Percentiles rank a stretch among this genome's conserved stretches.
These are phyloP conservation scores for Tokudaia muenninki DNA, from an alignment of 2,797 vertebrate species.

Conservation along the genomic window DNA sequence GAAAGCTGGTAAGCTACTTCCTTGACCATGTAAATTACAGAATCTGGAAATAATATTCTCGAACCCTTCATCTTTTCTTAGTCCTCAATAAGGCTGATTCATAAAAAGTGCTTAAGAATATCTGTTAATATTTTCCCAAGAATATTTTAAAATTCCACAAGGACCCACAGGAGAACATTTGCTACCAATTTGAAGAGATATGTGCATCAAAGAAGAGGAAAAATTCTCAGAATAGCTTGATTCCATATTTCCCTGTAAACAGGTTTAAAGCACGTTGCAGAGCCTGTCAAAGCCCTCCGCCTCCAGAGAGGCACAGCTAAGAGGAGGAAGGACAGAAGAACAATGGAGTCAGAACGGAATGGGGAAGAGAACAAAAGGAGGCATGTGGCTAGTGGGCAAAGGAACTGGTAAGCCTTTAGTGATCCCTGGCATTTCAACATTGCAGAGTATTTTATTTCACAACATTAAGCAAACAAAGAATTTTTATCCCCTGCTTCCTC, in stretches of 20 bases:
- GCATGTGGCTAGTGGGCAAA: neutral
- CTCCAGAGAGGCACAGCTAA: neutral
- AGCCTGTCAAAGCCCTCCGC: neutral
- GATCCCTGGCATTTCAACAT: neutral
- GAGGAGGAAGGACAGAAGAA: neutral
- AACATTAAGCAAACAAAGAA: conserved; percentile 43
- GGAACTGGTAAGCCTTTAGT: neutral
- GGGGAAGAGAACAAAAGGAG: neutral
- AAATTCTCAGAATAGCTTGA: conserved; percentile 60
- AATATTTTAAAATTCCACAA: conserved; percentile 70
- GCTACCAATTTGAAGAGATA: conserved; percentile 57
- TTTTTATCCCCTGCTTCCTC: neutral
- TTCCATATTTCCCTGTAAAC: conserved; percentile 2
- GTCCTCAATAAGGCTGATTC: conserved; percentile 64
- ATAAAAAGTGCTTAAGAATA: conserved; percentile 71
- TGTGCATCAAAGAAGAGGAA: conserved; percentile 66
- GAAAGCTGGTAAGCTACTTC: neutral
- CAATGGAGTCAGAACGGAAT: neutral
- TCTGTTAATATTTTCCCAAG: conserved; percentile 61
- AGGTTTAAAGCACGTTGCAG: neutral
- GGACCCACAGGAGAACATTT: conserved; percentile 56
- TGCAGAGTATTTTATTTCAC: neutral
- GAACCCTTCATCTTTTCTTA: conserved; percentile 21
- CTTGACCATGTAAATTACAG: conserved; percentile 49
- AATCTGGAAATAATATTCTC: conserved; percentile 70